Evolutionary conservation across 2,797 vertebrate genomes (phyloP), one percentile per base, ranked within the genome.

Genomic region (Diglossa cyanea): DNA sequence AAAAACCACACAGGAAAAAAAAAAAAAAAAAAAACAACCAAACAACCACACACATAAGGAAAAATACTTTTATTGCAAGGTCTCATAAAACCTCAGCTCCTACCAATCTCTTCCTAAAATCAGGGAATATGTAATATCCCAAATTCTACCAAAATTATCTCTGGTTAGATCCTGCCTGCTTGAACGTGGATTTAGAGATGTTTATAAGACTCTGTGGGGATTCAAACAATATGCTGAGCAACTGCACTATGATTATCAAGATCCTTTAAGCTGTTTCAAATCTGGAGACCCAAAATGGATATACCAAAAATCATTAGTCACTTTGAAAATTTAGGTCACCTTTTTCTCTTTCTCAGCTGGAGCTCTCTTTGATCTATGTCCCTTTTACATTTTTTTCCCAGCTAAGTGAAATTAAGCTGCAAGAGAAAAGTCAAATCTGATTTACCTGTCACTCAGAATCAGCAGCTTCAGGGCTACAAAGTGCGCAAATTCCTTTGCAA

Each of bases 401-500:
- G 40, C 35, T 85, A 79, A 77, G 39, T 76, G 67, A 89, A 78
- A 93, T 74, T 87, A 91, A 79, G 45, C 45, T 89, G 45, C 42
- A 79, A 93, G 77, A 79, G 80, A 91, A 89, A 61, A 85, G 58
- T 50, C 37, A 89, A 80, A 82, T 74, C 65, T 85, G 72, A 93
- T 91, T 67, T 85, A 68, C 58, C 57, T 75, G 75, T 71, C 84
- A 95, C 68, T 95, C 75, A 77, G 86, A 94, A 85, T 74, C 67
- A 86, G 58, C 24, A 90, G 61, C 57, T 80, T 88, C 75, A 16
- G 68, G 57, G 63, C n/a, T 77, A 74, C 2, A 11, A 84, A 87
- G 35, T 76, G 39, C 47, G 24, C 26, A 85, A 82, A 89, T 9
- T 61, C 58, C 58, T 61, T 40, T 61, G 37, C 26, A 61, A 28